phyloP scores from a whole-genome alignment of 2,888 invertebrate genomes.

The Notodonta ziczac region DNA sequence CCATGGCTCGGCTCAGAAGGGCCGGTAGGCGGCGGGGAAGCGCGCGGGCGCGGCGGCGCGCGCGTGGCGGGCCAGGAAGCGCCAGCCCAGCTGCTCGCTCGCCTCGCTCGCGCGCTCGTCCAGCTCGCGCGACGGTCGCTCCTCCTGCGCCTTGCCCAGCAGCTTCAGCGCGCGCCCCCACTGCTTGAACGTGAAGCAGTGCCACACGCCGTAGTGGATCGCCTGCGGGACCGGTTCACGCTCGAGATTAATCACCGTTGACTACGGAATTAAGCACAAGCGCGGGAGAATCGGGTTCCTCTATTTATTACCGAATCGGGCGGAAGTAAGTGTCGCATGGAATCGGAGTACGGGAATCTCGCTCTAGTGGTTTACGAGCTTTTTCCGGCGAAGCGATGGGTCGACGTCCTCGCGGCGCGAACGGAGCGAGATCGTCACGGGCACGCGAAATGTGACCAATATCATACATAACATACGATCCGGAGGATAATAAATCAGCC shows the following conservation, averaged over 20 bases:
- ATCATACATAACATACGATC: no score
- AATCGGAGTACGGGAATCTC: no score
- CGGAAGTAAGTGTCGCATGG: no score
- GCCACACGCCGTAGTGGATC: constrained; percentile 91
- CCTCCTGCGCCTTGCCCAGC: constrained; percentile 91
- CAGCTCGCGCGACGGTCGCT: constrained; percentile 89
- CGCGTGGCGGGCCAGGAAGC: constrained; percentile 78
- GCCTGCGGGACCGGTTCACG: constrained; percentile 73
- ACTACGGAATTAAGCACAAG: no score
- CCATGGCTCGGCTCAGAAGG: constrained; percentile 80
- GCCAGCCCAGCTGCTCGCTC: constrained; percentile 88
- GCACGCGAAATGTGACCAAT: no score
- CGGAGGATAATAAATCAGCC: background rate
- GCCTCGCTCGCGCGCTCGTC: constrained; percentile 88
- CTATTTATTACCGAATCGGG: no score
- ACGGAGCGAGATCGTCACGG: no score
- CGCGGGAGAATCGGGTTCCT: no score
- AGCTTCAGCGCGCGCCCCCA: constrained; percentile 93
- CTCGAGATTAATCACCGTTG: background rate
- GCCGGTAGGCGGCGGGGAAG: constrained; percentile 88
- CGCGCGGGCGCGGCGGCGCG: constrained; percentile 84
- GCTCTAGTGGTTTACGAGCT: no score
- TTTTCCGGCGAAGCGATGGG: no score
- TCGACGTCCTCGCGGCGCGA: no score
- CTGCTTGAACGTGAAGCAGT: constrained; percentile 90